These are phyloP conservation scores for Neoitamus cyanurus DNA, from an alignment of 2,888 invertebrate species.

Conservation along the genomic window DNA sequence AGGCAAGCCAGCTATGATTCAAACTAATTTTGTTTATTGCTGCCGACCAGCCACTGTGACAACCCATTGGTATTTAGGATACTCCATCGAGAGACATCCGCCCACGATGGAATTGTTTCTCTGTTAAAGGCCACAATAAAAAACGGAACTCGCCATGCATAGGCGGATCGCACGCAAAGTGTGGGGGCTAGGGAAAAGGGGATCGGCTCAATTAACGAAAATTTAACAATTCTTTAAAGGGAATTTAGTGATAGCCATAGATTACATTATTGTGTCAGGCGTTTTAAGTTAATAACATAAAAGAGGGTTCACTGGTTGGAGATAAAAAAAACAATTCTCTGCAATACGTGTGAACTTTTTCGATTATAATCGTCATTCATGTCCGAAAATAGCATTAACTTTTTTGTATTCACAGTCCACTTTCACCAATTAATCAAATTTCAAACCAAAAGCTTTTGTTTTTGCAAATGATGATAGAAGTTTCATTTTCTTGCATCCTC, in stretches of 20 bases:
- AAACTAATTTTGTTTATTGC: neutral
- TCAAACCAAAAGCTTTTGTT: too few species aligned
- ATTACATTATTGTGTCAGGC: neutral
- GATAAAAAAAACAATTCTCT: neutral
- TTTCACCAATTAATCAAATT: too few species aligned
- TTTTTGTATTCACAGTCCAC: too few species aligned
- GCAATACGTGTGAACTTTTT: neutral
- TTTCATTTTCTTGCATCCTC: too few species aligned
- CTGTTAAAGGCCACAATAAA: constrained; percentile 4
- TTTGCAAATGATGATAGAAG: too few species aligned
- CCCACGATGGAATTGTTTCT: neutral
- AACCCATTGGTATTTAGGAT: constrained; percentile 1
- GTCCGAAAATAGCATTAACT: too few species aligned
- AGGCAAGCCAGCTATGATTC: neutral
- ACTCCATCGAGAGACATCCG: constrained; percentile 1
- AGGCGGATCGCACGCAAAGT: neutral
- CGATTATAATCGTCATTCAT: neutral
- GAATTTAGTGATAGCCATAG: neutral
- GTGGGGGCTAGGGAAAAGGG: neutral
- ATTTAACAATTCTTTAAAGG: neutral
- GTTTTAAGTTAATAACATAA: neutral
- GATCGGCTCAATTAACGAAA: neutral
- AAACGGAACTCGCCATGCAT: neutral
- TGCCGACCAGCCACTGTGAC: constrained; percentile 1
- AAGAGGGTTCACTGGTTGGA: neutral